Conservation (phyloP, 2,113 vertebrate genomes). For the Brienomyrus brachyistius region DNA sequence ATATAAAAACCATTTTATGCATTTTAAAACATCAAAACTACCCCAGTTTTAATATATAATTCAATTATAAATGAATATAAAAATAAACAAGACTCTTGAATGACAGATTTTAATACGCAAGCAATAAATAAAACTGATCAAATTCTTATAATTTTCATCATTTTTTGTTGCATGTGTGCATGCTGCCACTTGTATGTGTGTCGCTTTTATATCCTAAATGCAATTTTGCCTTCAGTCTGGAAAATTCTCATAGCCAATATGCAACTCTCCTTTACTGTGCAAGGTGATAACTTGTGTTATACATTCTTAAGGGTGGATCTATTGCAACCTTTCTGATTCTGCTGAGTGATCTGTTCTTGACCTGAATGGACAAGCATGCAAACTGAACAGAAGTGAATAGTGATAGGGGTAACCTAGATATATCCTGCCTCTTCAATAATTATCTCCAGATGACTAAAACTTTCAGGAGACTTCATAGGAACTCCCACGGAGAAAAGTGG, state of each 20-base stretch:
- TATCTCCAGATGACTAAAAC: not conserved
- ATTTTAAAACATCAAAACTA: not conserved
- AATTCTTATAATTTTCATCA: not conserved
- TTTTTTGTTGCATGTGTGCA: not conserved
- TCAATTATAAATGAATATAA: not conserved
- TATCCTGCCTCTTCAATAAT: not conserved
- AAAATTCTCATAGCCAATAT: not conserved
- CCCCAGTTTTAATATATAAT: not conserved
- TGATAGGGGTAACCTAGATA: not conserved
- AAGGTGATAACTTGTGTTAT: not conserved
- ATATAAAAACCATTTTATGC: not conserved
- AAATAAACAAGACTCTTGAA: not conserved
- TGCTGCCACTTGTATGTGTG: not conserved
- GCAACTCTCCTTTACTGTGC: not conserved
- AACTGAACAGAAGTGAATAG: not conserved
- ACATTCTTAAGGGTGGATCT: not conserved
- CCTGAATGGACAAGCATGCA: not conserved
- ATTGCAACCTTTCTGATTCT: not conserved
- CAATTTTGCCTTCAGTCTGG: not conserved
- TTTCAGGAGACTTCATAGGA: not conserved
- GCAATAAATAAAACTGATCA: not conserved
- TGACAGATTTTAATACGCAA: not conserved
- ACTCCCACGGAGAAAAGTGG: not conserved
- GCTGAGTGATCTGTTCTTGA: not conserved
- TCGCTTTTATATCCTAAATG: not conserved